Conservation (phyloP, 1,140 invertebrate genomes). For the Wasmannia auropunctata region DNA sequence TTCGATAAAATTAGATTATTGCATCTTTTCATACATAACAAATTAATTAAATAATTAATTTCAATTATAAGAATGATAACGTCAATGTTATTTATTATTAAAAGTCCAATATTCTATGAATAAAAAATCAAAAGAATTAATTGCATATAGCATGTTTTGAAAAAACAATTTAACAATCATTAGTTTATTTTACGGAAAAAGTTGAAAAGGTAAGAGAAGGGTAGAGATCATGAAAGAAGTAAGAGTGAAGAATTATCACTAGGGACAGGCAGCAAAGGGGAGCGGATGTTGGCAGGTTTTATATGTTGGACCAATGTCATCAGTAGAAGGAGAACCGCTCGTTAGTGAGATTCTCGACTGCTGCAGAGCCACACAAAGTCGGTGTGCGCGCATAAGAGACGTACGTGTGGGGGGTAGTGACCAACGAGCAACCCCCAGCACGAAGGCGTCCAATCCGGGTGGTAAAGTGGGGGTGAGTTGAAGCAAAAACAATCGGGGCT, state of each 20-base stretch:
- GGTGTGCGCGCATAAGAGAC: constrained; percentile 55
- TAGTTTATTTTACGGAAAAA: background rate
- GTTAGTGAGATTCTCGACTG: constrained; percentile 68
- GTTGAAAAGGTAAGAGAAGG: background rate
- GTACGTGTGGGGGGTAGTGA: constrained; percentile 56
- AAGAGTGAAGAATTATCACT: constrained; percentile 26
- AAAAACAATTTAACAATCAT: background rate
- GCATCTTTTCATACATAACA: background rate
- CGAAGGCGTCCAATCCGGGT: constrained; percentile 49
- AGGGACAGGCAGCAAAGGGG: background rate
- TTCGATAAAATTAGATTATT: background rate
- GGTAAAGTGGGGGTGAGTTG: constrained; percentile 49
- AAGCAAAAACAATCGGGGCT: constrained; percentile 74
- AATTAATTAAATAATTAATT: background rate
- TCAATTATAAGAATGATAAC: background rate
- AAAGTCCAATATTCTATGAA: background rate
- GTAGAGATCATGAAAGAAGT: background rate
- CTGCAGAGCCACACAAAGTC: constrained; percentile 45
- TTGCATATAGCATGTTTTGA: background rate
- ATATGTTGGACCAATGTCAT: constrained; percentile 61
- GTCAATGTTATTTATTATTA: background rate
- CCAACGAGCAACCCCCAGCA: constrained; percentile 53
- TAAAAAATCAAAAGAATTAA: background rate
- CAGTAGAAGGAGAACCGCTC: constrained; percentile 66
- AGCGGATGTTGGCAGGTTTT: constrained; percentile 45